Percentiles rank a stretch among this genome's conserved stretches.
Evolutionary conservation across 2,113 vertebrate genomes (phyloP).

Genomic region (Cercopithecus mona): DNA sequence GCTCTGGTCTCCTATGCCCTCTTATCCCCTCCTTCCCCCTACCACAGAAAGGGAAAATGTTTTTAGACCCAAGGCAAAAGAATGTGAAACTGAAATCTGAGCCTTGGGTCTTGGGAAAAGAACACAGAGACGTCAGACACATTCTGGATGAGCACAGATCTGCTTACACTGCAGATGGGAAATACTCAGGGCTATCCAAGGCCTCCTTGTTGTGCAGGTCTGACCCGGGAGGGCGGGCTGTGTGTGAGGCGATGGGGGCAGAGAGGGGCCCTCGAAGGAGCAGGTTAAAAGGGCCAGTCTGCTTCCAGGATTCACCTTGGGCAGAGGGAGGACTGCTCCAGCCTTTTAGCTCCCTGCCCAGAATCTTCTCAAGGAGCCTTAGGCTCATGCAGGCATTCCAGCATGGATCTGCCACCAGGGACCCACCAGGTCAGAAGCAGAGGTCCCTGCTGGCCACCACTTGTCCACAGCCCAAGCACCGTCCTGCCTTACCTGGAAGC

Average conservation of each 20-base stretch:
- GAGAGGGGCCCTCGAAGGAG: neutral
- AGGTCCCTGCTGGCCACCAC: neutral
- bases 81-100: conserved; percentile 60
- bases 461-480: neutral
- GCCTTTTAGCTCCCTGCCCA: neutral
- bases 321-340: neutral
- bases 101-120: conserved; percentile 53
- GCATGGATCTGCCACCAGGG: neutral
- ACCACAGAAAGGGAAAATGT: conserved; percentile 44
- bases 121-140: conserved; percentile 47
- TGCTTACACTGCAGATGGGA: neutral
- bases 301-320: neutral
- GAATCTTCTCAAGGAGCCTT: neutral
- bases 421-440: neutral
- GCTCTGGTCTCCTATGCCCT: neutral
- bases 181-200: neutral
- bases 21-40: neutral
- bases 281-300: neutral
- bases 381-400: neutral
- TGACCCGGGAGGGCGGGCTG: neutral
- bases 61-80: conserved; percentile 58
- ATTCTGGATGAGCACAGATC: conserved; percentile 48
- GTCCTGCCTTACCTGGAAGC: neutral
- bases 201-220: neutral
- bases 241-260: neutral